Percentiles rank a stretch among this genome's conserved stretches.
phyloP scores from a whole-genome alignment of 2,888 invertebrate genomes.

The Smittia aterrima region DNA sequence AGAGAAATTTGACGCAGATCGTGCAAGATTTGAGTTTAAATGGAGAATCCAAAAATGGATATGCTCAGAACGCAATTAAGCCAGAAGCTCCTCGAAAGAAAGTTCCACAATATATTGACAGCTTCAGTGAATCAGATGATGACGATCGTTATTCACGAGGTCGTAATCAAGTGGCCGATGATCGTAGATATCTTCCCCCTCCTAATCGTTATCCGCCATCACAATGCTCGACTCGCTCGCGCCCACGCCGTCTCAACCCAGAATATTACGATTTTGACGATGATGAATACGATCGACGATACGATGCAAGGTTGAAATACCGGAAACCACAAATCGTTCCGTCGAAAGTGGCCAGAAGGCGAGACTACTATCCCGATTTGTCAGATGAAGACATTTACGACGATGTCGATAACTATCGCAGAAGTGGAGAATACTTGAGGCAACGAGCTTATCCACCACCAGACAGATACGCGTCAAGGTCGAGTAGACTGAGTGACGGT shows the following conservation, averaged over 20 bases:
- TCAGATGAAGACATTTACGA: constrained; percentile 34
- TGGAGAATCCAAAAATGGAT: neutral
- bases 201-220: constrained; percentile 10
- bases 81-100: neutral
- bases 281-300: constrained; percentile 24
- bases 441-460: neutral
- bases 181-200: constrained; percentile 19
- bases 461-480: neutral
- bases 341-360: neutral
- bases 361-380: constrained; percentile 21
- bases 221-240: constrained; percentile 40
- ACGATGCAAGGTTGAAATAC: neutral
- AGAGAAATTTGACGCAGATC: neutral
- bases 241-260: constrained; percentile 28
- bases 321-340: constrained; percentile 1
- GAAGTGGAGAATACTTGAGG: neutral
- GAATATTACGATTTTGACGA: constrained; percentile 36
- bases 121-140: constrained; percentile 40
- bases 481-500: neutral
- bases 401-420: constrained; percentile 5
- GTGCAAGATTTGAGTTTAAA: neutral
- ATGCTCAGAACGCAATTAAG: neutral
- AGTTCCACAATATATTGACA: constrained; percentile 10
- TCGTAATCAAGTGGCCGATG: neutral
- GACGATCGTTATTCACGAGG: constrained; percentile 1